Percentiles rank a stretch among this genome's conserved stretches.
phyloP scores from a whole-genome alignment of 2,113 vertebrate genomes.

The Eptesicus fuscus region DNA sequence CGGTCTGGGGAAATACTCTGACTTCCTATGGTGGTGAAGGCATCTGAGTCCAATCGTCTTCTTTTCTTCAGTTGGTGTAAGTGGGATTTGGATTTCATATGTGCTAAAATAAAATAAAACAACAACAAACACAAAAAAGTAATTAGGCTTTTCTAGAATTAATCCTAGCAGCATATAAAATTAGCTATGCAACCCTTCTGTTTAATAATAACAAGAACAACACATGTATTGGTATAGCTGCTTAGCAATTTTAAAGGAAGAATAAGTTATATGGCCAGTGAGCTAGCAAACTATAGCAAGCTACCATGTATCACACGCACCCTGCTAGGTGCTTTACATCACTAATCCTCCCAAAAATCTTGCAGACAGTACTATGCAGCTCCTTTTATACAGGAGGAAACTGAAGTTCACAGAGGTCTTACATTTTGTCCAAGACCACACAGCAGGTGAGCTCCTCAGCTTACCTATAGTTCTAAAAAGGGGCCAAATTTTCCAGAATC shows the following conservation, averaged over 20 bases:
- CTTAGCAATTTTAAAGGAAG: slow-evolving; percentile 14
- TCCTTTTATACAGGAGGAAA: neutral
- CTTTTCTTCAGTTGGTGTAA: slow-evolving; percentile 89
- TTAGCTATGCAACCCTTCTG: slow-evolving; percentile 7
- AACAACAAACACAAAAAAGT: slow-evolving; percentile 11
- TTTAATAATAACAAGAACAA: slow-evolving; percentile 5
- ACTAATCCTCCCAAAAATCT: neutral
- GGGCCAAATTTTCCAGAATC: neutral
- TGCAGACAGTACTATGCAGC: neutral
- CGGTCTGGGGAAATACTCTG: neutral
- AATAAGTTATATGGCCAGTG: neutral
- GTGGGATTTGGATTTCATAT: slow-evolving; percentile 94
- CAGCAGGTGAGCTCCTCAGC: neutral
- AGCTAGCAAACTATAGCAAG: neutral
- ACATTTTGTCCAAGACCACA: neutral
- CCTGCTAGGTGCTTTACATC: neutral
- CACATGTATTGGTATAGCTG: neutral
- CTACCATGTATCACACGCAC: neutral
- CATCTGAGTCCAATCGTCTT: slow-evolving; percentile 77
- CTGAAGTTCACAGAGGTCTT: neutral
- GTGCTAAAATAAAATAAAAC: slow-evolving; percentile 85
- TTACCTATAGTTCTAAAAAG: neutral
- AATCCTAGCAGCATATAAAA: slow-evolving; percentile 32
- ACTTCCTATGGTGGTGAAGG: neutral
- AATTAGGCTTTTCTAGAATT: neutral